Conservation (phyloP, 2,888 invertebrate genomes). For the Epirrhoe alternata region DNA sequence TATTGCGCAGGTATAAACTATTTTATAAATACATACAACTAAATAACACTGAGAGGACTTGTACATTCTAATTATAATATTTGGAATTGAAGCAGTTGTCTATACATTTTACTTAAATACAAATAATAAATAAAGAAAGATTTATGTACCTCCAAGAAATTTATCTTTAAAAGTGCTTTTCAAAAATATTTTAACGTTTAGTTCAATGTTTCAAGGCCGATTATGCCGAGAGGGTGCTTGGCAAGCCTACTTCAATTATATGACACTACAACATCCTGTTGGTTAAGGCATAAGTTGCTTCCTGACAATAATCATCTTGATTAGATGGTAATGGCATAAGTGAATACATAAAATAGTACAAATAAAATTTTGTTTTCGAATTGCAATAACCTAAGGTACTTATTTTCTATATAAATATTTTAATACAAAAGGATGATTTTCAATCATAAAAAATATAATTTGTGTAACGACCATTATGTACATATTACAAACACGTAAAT, state of each 20-base stretch:
- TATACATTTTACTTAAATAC: neutral
- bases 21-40: constrained; percentile 24
- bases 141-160: neutral
- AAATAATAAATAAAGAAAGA: neutral
- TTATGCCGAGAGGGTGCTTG: no score
- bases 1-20: constrained; percentile 35
- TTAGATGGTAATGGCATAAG: neutral
- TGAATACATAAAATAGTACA: neutral
- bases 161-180: neutral
- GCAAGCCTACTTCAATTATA: no score
- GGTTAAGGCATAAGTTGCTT: no score
- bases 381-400: constrained; percentile 33
- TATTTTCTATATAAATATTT: constrained; percentile 40
- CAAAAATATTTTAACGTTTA: no score
- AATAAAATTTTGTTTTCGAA: constrained; percentile 14
- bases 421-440: constrained; percentile 33
- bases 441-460: constrained; percentile 39
- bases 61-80: constrained; percentile 18
- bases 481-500: constrained; percentile 60
- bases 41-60: constrained; percentile 24
- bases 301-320: neutral
- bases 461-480: constrained; percentile 41
- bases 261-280: no score
- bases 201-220: no score
- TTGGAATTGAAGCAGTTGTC: constrained; percentile 26